These are phyloP conservation scores for Chaunax sp. DNA, from an alignment of 2,797 vertebrate species.

Conservation along the genomic window DNA sequence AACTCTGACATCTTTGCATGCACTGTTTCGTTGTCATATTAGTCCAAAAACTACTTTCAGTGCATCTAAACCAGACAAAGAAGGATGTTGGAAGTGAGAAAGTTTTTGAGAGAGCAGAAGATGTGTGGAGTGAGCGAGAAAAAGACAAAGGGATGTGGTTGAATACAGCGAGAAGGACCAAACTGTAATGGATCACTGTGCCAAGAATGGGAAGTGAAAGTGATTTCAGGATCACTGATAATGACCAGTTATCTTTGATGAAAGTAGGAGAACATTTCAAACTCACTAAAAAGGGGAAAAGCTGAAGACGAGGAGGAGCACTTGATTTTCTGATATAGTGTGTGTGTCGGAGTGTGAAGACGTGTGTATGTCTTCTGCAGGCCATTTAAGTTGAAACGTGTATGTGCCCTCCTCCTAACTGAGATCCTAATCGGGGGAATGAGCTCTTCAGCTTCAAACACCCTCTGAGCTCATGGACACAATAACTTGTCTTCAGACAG, in stretches of 20 bases:
- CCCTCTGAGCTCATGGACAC: slow-evolving; percentile 20
- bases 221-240: slow-evolving; percentile 59
- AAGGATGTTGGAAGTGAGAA: too few species aligned
- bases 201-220: slow-evolving; percentile 51
- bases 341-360: slow-evolving; percentile 1
- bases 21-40: too few species aligned
- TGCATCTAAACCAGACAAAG: too few species aligned
- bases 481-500: slow-evolving; percentile 5
- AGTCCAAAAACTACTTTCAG: too few species aligned
- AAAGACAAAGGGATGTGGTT: slow-evolving; percentile 26
- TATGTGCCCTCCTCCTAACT: slow-evolving; percentile 29
- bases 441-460: slow-evolving; percentile 43
- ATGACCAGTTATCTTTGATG: slow-evolving; percentile 51
- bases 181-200: slow-evolving; percentile 44
- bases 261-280: slow-evolving; percentile 34
- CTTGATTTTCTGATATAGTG: slow-evolving; percentile 8
- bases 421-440: slow-evolving; percentile 64
- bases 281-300: slow-evolving; percentile 30
- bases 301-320: slow-evolving; percentile 14
- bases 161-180: slow-evolving; percentile 9
- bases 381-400: slow-evolving; percentile 38
- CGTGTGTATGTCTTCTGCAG: slow-evolving; percentile 3
- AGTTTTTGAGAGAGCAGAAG: slow-evolving; percentile 25
- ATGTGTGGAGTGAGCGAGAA: not conserved
- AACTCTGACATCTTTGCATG: too few species aligned